Evolutionary conservation across 2,888 invertebrate species (phyloP), one percentile per base, ranked within the genome.

Genomic region (Vannuccia rotundouncinata): DNA sequence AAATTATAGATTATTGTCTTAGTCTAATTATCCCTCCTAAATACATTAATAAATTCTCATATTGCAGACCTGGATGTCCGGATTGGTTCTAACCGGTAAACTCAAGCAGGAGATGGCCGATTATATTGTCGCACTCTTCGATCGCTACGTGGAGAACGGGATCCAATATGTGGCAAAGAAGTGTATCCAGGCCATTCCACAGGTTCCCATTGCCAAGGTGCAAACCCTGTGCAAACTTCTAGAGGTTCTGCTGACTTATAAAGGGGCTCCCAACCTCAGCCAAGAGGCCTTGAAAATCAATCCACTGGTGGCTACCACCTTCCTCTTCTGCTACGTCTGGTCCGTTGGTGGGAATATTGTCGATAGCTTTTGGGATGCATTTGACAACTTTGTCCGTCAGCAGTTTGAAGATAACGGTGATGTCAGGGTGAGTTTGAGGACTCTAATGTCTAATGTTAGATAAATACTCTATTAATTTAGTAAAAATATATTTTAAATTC

Each of bases 141-240:
- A 89, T 1, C 88, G 86, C 59, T 91, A 92, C 86, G 90, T 94
- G 0, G 91, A 92, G 1, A 87, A 89, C 17, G 93, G 93, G 0
- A 88, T 95, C 0, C 84, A 85, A 0, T 92, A 92, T 85, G 90
- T 93, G 0, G 91, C 90, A 78, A 92, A 91, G 83, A 90, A 92
- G 82, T 94, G 94, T 83, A 88, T 88, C 0, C 91, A 91, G 84
- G 91, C 92, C 0, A 94, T 95, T 81, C 89, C 90, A 82, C 95
- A 95, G 91, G 93, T 94, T 30, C 92, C 93, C 80, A 91, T 94
- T 78, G 92, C 93, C 83, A 95, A 95, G 88, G 92, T 92, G 0
- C 89, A 90, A 0, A 92, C 93, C 84, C 88, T 93, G 77, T 94
- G 94, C 84, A 91, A 90, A 77, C 88, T 95, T 0, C 86, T 94